Base-by-base conservation (phyloP, 1,140 invertebrate species). In the Archivesica marissinica region DNA sequence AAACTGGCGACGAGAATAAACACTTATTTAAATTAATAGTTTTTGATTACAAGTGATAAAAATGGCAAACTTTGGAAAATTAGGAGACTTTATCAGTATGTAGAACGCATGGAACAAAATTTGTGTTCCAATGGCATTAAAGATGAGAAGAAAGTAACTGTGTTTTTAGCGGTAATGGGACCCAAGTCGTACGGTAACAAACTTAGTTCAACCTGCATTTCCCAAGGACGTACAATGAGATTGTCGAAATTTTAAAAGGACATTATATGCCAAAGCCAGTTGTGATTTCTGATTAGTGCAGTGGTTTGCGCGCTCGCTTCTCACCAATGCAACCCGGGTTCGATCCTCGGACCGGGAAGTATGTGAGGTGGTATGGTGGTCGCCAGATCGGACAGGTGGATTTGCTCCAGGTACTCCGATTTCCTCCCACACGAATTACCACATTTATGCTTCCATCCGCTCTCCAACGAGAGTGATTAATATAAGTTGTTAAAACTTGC, bases 161-260 rank as follows among this genome's bases (percentile, higher is more conserved):
- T 72, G 11, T 44, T 83, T 9, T 33, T 83, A n/a, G 59, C 64
- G 13, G 44, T 84, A 7, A 76, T 75, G 3, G 81, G 81, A 44
- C 6, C 47, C 11, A 44, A 50, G 44, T 7, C 56, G 17, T 84
- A 84, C 38, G 56, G 33, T 66, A 13, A 9, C 39, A 54, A 84
- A 76, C 72, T 7, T 76, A 38, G 23, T 28, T 33, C n/a, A n/a
- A n/a, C n/a, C n/a, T n/a, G n/a, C n/a, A n/a, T n/a, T 56, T n/a
- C n/a, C 13, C 28, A 61, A 30, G n/a, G 56, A 61, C 13, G 23
- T 13, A 23, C 11, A 15, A 25, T 25, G 17, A n/a, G 13, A 0
- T 35, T 39, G 61, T 52, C 4, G 20, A 20, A 6, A 15, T 80
- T 0, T 28, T 59, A 38, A 41, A 70, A 39, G 50, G 20, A 7